Evolutionary conservation across 1,140 invertebrate genomes (phyloP).

Genomic region (Coelopa frigida): DNA sequence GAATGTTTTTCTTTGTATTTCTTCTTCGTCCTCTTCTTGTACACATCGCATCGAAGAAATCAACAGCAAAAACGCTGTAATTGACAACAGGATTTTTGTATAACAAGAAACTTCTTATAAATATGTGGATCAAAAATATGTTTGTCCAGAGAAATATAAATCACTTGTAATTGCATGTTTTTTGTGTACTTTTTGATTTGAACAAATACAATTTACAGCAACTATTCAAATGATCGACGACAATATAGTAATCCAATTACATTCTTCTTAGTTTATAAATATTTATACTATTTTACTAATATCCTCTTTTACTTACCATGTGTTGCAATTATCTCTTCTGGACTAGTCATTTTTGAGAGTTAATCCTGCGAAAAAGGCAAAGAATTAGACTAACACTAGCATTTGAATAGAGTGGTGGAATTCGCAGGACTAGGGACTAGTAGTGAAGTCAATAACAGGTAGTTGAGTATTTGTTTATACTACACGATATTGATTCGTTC

Average conservation of each 20-base stretch:
- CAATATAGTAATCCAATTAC: not conserved
- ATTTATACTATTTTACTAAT: not conserved
- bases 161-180: not conserved
- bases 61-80: no score
- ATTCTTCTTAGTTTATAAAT: no score
- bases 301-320: conserved; percentile 32
- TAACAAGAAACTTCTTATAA: no score
- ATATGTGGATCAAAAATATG: conserved; percentile 2
- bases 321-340: conserved; percentile 41
- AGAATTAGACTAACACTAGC: no score
- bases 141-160: not conserved
- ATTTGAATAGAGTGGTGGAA: no score
- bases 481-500: no score
- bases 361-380: not conserved
- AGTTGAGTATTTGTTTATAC: no score
- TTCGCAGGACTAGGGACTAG: not conserved
- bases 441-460: no score
- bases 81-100: no score
- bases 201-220: not conserved
- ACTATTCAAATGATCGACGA: not conserved
- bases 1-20: conserved; percentile 28
- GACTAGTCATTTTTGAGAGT: conserved; percentile 37
- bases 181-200: not conserved
- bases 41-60: no score
- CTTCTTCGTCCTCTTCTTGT: conserved; percentile 3